These are phyloP conservation scores for Nothobranchius kuhntae DNA, from an alignment of 2,113 vertebrate genomes.

Conservation along the genomic window DNA sequence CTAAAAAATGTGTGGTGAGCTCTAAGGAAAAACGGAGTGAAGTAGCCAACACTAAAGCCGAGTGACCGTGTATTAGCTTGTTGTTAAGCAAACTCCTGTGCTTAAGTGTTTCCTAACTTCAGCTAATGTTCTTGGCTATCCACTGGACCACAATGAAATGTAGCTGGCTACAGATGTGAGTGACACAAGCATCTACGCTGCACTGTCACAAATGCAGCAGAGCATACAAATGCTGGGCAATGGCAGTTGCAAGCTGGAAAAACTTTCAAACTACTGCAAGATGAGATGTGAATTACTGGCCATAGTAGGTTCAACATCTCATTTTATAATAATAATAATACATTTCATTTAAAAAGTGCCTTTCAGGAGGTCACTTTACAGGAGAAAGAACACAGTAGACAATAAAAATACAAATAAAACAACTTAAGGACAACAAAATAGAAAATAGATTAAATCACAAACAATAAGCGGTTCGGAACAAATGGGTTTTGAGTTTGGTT, in stretches of 20 bases:
- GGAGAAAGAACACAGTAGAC: too few relatives aligned
- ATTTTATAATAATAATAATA: neutral
- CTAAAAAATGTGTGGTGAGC: neutral
- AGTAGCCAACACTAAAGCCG: neutral
- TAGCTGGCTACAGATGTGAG: slow-evolving; percentile 36
- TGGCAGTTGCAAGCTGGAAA: neutral
- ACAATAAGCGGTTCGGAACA: too few relatives aligned
- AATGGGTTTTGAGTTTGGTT: too few relatives aligned
- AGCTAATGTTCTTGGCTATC: slow-evolving; percentile 24
- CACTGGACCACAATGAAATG: neutral
- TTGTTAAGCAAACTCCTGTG: neutral
- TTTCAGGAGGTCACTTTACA: too few relatives aligned
- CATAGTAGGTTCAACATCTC: neutral
- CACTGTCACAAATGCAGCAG: slow-evolving; percentile 16
- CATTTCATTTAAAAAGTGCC: too few relatives aligned
- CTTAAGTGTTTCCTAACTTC: neutral
- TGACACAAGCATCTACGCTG: neutral
- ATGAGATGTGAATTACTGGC: neutral
- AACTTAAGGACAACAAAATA: too few relatives aligned
- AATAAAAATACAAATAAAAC: too few relatives aligned
- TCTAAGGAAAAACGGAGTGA: neutral
- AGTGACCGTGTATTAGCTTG: neutral
- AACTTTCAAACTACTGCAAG: neutral
- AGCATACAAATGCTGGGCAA: neutral
- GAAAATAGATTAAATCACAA: too few relatives aligned